phyloP scores from a whole-genome alignment of 1,140 invertebrate species.

The Platorchestia sp. region DNA sequence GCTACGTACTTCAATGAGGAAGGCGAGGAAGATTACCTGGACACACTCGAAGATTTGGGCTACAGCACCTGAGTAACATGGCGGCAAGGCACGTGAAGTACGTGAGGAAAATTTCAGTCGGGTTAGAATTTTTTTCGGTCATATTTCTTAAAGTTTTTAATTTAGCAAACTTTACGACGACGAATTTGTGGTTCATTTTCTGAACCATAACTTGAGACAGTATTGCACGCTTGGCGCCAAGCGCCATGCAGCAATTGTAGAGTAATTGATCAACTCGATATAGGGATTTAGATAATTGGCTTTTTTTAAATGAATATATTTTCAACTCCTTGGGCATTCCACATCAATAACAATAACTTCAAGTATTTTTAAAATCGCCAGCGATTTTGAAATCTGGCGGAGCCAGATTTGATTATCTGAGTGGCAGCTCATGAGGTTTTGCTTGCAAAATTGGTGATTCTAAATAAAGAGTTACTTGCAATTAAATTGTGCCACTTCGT shows the following conservation, averaged over 20 bases:
- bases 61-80: neutral
- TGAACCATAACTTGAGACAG: neutral
- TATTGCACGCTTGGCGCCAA: too few species aligned
- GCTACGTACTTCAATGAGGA: slow-evolving; percentile 12
- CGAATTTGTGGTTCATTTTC: neutral
- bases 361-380: too few species aligned
- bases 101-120: neutral
- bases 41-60: neutral
- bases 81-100: neutral
- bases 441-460: too few species aligned
- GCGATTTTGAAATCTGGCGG: too few species aligned
- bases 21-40: neutral
- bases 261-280: too few species aligned
- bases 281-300: neutral
- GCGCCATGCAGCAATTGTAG: too few species aligned
- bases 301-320: neutral
- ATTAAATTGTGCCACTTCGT: too few species aligned
- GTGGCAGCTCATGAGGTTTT: too few species aligned
- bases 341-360: too few species aligned
- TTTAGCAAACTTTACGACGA: neutral
- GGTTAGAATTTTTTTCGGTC: neutral
- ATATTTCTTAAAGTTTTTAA: neutral
- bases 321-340: too few species aligned
- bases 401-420: too few species aligned
- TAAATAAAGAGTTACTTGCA: too few species aligned